phyloP scores from a whole-genome alignment of 2,797 vertebrate species.

The Pseudochirops corinnae region DNA sequence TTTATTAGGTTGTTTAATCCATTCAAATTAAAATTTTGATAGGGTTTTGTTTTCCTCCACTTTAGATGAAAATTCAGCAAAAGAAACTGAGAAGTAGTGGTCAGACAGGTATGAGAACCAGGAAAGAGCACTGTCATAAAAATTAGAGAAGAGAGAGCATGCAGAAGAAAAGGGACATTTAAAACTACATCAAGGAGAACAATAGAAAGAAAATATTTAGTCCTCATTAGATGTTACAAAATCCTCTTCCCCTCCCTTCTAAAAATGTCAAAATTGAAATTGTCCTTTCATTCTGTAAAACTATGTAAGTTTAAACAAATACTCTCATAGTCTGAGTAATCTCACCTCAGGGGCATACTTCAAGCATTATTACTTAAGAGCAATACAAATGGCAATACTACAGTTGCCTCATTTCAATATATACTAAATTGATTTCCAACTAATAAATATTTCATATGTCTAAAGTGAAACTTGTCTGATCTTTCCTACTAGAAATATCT shows the following conservation, averaged over 20 bases:
- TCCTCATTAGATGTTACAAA: neutral
- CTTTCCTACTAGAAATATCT: neutral
- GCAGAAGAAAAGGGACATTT: too few species aligned
- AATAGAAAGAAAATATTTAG: too few species aligned
- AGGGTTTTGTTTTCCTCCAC: too few species aligned
- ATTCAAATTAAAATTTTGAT: too few species aligned
- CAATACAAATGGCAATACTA: neutral
- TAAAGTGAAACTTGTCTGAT: neutral
- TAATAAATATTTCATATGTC: neutral
- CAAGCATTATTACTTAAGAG: neutral
- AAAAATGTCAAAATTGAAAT: neutral
- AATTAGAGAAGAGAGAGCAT: too few species aligned
- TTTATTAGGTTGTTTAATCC: too few species aligned
- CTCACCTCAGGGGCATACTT: neutral
- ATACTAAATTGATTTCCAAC: neutral
- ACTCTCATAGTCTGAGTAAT: neutral
- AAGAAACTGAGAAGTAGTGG: too few species aligned
- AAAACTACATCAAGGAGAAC: too few species aligned
- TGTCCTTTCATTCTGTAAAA: neutral
- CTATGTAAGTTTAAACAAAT: neutral
- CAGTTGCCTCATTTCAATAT: neutral
- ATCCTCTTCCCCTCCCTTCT: neutral
- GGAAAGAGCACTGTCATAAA: too few species aligned
- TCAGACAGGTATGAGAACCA: too few species aligned
- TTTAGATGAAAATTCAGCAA: too few species aligned